Percentiles rank a stretch among this genome's conserved stretches.
phyloP scores from a whole-genome alignment of 2,113 vertebrate genomes.

The Bombycilla garrulus region DNA sequence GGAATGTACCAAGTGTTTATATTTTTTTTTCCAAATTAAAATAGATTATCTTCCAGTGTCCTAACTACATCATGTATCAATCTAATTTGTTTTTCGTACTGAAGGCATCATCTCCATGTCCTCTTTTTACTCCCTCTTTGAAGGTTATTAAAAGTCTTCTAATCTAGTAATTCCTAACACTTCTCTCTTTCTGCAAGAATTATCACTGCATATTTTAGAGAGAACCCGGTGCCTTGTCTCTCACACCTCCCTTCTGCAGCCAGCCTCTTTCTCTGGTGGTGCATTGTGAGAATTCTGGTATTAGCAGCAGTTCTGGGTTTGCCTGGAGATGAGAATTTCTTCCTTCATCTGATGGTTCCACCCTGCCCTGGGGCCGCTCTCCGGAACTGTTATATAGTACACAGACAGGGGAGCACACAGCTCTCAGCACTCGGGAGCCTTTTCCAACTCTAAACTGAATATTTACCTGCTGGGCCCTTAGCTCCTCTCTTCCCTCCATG shows the following conservation, averaged over 20 bases:
- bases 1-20: not conserved
- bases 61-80: not conserved
- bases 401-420: not conserved
- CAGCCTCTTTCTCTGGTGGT: not conserved
- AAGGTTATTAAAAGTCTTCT: not conserved
- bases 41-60: not conserved
- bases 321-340: not conserved
- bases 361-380: not conserved
- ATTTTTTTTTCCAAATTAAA: not conserved
- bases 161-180: not conserved
- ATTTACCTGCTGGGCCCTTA: not conserved
- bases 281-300: not conserved
- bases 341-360: not conserved
- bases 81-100: not conserved
- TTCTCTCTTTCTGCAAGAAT: not conserved
- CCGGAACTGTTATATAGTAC: not conserved
- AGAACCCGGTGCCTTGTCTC: not conserved
- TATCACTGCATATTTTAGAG: constrained; percentile 16
- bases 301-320: not conserved
- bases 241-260: not conserved
- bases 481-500: not conserved
- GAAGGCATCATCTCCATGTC: not conserved
- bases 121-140: not conserved
- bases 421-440: not conserved
- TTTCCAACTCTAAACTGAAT: not conserved